Evolutionary conservation across 1,140 invertebrate genomes (phyloP), one percentile per base, ranked within the genome.

Genomic region (Drosophila yakuba): DNA sequence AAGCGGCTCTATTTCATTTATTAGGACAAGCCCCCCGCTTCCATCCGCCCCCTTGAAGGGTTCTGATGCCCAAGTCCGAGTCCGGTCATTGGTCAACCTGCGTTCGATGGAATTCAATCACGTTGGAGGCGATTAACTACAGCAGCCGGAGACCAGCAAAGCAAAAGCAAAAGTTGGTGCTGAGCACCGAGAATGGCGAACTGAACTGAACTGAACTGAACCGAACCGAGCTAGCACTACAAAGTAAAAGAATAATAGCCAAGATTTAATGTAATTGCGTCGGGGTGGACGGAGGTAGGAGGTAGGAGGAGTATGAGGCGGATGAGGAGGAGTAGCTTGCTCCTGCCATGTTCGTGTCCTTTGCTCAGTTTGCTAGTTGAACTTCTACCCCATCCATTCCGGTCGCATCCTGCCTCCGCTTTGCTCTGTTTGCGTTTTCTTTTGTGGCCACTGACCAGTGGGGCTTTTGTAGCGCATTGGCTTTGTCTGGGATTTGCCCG

Each of bases 81-180:
- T 48, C 44, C 58, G 62, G 59, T 59, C 77, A 64, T 69, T 66
- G 66, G 48, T 75, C 69, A 85, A 88, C 84, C 83, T 89, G 79
- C 75, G 67, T 88, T 89, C 83, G 83, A 88, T 89, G 84, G 84
- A 88, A 88, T 88, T 88, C 84, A 89, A 88, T 88, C 84, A 88
- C 84, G 74, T 90, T 72, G 80, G 78, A 88, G 76, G 72, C 84
- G 84, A 88, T 88, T 88, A 88, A 88, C 80, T 77, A 80, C 84
- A 88, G 71, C 63, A 56, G 69, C 52, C 48, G 63, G 52, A 69
- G 47, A 50, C 60, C 38, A 48, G 62, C 61, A 56, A 52, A 68
- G 54, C 61, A 56, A 52, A 68, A 50, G 62, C 61, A 56, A 52
- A 68, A 66, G 64, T 68, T 68, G 60, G 32, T 60, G 54, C 48